These are phyloP conservation scores for Pteria penguin DNA, from an alignment of 2,888 invertebrate genomes.

Conservation along the genomic window DNA sequence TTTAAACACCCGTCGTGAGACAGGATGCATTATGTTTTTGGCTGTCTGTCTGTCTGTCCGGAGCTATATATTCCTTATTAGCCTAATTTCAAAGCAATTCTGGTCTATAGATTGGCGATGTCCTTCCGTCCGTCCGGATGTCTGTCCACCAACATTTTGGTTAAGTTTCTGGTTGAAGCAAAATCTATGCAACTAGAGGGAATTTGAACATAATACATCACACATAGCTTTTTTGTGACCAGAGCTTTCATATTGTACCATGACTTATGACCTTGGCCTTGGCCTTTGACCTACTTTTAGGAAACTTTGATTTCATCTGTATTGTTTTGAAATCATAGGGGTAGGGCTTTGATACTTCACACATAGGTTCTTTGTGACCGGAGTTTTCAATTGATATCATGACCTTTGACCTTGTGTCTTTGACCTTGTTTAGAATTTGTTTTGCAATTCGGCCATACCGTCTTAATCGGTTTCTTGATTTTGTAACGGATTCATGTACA, in stretches of 20 bases:
- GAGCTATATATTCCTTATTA: too few relatives aligned
- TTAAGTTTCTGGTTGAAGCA: too few relatives aligned
- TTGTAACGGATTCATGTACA: neutral
- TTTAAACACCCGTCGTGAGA: too few relatives aligned
- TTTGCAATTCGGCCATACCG: neutral
- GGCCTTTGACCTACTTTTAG: neutral
- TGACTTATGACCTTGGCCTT: neutral
- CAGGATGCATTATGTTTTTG: too few relatives aligned
- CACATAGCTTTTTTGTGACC: neutral
- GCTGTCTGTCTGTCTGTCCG: too few relatives aligned
- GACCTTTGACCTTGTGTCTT: neutral
- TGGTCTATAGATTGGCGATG: too few relatives aligned
- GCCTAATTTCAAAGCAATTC: too few relatives aligned
- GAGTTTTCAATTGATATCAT: neutral
- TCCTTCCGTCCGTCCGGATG: too few relatives aligned
- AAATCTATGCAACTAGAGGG: neutral
- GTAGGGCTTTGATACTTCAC: neutral
- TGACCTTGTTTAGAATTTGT: neutral
- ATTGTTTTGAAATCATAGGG: neutral
- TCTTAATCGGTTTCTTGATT: neutral
- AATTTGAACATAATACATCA: neutral
- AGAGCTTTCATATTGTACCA: neutral
- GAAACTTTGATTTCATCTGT: neutral
- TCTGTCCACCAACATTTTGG: too few relatives aligned
- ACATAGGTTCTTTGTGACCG: neutral